phyloP scores from a whole-genome alignment of 2,113 vertebrate species.

The Erythrolamprus reginae region DNA sequence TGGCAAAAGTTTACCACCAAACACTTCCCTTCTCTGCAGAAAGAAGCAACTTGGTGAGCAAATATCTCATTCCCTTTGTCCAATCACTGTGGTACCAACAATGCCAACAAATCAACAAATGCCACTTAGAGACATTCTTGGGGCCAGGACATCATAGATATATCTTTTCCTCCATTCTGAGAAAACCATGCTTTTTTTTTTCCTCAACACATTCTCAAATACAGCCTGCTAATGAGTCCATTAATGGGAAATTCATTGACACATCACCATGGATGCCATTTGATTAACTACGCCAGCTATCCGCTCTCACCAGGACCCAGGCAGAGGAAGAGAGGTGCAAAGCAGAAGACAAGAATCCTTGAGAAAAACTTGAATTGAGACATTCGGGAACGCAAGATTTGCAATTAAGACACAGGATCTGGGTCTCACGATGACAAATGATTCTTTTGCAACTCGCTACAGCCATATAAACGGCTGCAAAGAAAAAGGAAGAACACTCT shows the following conservation, averaged over 20 bases:
- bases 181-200: slow-evolving; percentile 27
- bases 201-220: slow-evolving; percentile 34
- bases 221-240: slow-evolving; percentile 57
- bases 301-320: background rate
- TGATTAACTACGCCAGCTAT: slow-evolving; percentile 60
- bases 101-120: background rate
- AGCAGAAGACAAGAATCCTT: background rate
- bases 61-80: background rate
- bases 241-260: slow-evolving; percentile 51
- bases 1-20: background rate
- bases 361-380: background rate
- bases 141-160: slow-evolving; percentile 25
- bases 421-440: rapidly evolving
- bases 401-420: background rate
- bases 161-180: slow-evolving; percentile 39
- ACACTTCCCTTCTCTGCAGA: no score
- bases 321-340: background rate
- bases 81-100: background rate
- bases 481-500: background rate
- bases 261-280: slow-evolving; percentile 26
- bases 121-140: slow-evolving; percentile 33
- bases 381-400: background rate
- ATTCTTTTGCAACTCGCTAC: background rate
- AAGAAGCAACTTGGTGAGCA: no score
- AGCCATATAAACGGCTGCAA: background rate